Evolutionary conservation across 2,797 vertebrate species (phyloP).

Genomic region (Loriculus beryllinus): DNA sequence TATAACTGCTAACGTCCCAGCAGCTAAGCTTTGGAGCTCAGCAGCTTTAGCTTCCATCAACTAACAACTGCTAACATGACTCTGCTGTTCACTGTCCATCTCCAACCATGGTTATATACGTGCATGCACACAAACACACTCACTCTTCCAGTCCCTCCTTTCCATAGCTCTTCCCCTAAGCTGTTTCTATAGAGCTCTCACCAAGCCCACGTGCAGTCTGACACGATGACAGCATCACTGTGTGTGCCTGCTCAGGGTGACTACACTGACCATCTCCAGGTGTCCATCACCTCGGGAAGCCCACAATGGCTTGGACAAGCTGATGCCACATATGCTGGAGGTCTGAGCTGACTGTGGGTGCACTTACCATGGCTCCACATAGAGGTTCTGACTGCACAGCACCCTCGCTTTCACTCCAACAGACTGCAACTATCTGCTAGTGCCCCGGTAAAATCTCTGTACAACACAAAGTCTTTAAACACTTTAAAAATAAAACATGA

Average conservation of each 20-base stretch:
- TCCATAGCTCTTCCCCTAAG: not conserved
- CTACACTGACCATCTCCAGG: not conserved
- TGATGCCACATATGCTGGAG: not conserved
- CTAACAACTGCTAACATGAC: not conserved
- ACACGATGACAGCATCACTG: not conserved
- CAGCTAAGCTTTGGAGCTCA: not conserved
- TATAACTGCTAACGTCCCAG: not conserved
- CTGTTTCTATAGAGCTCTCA: not conserved
- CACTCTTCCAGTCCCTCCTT: not conserved
- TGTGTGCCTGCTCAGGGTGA: not conserved
- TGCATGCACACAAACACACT: rapidly evolving
- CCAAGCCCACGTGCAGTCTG: not conserved
- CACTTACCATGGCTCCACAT: rapidly evolving
- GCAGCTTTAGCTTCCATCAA: not conserved
- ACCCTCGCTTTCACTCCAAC: not conserved
- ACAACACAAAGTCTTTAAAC: rapidly evolving
- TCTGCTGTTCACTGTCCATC: rapidly evolving
- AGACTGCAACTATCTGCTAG: not conserved
- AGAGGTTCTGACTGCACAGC: not conserved
- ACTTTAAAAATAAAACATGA: not conserved
- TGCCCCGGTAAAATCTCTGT: not conserved
- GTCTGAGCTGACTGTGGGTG: not conserved
- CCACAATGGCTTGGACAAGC: rapidly evolving
- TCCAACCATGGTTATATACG: rapidly evolving
- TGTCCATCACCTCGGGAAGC: rapidly evolving